phyloP scores from a whole-genome alignment of 2,888 invertebrate genomes.

The Petrolisthes cinctipes region DNA sequence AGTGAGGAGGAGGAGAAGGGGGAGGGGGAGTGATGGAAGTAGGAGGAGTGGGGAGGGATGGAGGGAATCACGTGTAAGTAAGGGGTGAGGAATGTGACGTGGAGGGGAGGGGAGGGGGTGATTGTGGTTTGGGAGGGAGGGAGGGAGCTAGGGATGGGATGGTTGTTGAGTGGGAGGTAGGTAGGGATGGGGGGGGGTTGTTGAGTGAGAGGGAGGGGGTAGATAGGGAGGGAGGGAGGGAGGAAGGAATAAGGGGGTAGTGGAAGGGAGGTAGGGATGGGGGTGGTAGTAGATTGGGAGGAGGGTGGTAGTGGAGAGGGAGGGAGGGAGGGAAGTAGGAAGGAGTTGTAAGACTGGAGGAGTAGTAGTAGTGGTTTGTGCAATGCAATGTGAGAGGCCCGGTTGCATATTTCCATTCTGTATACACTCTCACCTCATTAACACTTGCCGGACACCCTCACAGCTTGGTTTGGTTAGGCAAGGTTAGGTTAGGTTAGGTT shows the following conservation, averaged over 20 bases:
- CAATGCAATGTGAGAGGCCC: too few species aligned
- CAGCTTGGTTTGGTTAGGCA: too few species aligned
- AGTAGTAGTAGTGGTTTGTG: too few species aligned
- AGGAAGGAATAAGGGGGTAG: neutral
- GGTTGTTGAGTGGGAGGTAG: neutral
- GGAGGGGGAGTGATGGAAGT: neutral
- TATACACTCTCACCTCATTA: too few species aligned
- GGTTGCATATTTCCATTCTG: too few species aligned
- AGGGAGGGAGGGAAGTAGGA: too few species aligned
- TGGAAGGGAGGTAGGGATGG: neutral
- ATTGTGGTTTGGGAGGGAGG: neutral
- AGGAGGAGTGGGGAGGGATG: neutral
- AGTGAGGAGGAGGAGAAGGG: neutral
- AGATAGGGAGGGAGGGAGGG: neutral
- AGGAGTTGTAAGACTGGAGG: too few species aligned
- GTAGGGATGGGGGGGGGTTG: neutral
- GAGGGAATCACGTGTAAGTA: slow-evolving; percentile 3
- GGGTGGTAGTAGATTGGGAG: neutral
- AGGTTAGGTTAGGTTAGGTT: too few species aligned
- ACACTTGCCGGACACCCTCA: too few species aligned
- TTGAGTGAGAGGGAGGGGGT: neutral
- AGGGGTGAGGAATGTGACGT: slow-evolving; percentile 7
- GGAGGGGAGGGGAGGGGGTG: neutral
- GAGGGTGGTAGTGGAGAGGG: too few species aligned
- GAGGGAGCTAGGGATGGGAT: neutral